Evolutionary conservation across 2,113 vertebrate genomes (phyloP).

Genomic region (Zosterops lateralis): DNA sequence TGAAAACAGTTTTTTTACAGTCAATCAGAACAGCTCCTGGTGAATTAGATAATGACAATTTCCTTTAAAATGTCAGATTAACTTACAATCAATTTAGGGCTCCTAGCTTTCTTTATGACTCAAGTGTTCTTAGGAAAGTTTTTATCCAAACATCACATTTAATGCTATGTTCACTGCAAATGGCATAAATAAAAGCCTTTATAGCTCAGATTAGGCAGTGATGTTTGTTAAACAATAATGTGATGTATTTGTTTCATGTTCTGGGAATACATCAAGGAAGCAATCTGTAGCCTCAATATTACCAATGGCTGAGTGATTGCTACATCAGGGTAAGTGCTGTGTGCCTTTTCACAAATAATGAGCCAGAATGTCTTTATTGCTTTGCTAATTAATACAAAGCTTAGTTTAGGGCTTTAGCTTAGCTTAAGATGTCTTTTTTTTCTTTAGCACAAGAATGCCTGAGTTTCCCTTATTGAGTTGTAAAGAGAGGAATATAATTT

Average conservation of each 20-base stretch:
- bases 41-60: slow-evolving; percentile 56
- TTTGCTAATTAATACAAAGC: slow-evolving; percentile 52
- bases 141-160: slow-evolving; percentile 23
- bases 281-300: not conserved
- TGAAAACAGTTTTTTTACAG: slow-evolving; percentile 17
- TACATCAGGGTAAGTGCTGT: not conserved
- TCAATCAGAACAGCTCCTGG: not conserved
- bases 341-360: slow-evolving; percentile 47
- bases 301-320: not conserved
- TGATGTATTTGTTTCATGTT: slow-evolving; percentile 10
- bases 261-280: slow-evolving; percentile 25
- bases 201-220: not conserved
- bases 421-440: not conserved
- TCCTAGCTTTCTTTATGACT: slow-evolving; percentile 17
- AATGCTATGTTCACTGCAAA: slow-evolving; percentile 25
- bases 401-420: slow-evolving; percentile 11
- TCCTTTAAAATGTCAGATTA: slow-evolving; percentile 61
- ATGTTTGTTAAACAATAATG: slow-evolving; percentile 40
- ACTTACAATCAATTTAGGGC: slow-evolving; percentile 54
- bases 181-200: slow-evolving; percentile 6
- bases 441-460: not conserved
- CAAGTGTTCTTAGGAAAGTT: slow-evolving; percentile 4
- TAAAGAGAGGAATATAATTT: not conserved
- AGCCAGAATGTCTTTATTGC: slow-evolving; percentile 30
- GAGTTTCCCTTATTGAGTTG: not conserved